A percentile compares a stretch with the other conserved stretches of the same genome.
Conservation (phyloP, 2,888 invertebrate species). For the Epinotia ramella region DNA sequence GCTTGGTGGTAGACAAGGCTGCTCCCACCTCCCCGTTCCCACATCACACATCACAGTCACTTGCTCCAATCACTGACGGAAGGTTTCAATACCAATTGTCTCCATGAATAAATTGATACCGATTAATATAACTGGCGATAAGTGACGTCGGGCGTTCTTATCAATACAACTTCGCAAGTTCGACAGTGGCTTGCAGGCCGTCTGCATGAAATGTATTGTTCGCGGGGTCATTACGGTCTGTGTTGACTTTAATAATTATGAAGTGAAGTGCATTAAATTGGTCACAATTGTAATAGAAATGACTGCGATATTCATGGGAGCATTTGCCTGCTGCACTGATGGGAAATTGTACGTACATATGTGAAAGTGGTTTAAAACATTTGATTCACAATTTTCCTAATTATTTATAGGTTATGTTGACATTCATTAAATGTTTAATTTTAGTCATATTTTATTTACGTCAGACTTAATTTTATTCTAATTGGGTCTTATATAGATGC, state of each 20-base stretch:
- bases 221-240: conserved; percentile 49
- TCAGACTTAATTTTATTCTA: neutral
- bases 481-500: neutral
- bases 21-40: conserved; percentile 22
- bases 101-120: conserved; percentile 79
- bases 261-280: conserved; percentile 43
- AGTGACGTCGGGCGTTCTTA: conserved; percentile 74
- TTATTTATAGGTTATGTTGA: neutral
- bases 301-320: conserved; percentile 65
- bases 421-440: neutral
- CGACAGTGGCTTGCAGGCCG: conserved; percentile 71
- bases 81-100: conserved; percentile 66
- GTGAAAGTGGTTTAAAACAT: neutral
- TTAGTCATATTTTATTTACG: neutral
- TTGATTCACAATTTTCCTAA: neutral
- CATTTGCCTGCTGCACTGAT: conserved; percentile 72
- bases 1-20: conserved; percentile 13
- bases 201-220: conserved; percentile 64
- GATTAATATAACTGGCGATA: conserved; percentile 80
- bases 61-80: conserved; percentile 39
- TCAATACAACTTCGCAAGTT: conserved; percentile 74
- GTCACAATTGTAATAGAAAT: conserved; percentile 74
- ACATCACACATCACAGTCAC: conserved; percentile 29
- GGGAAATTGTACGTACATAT: conserved; percentile 78
- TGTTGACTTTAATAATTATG: conserved; percentile 20